Percentiles rank a stretch among this genome's conserved stretches.
Evolutionary conservation across 2,797 vertebrate genomes (phyloP).

Genomic region (Moxostoma hubbsi): DNA sequence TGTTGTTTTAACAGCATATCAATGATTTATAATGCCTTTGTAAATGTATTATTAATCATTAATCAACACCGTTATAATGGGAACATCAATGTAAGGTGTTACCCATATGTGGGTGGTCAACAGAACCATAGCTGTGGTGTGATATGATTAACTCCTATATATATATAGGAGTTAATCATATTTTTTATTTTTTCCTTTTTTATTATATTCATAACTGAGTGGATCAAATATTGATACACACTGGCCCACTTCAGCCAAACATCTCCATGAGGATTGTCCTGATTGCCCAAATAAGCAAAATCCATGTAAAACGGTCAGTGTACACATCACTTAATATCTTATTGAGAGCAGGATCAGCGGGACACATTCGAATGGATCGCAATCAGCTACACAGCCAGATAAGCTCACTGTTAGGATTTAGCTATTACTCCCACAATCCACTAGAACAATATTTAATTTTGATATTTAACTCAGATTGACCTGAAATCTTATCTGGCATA

Average conservation of each 20-base stretch:
- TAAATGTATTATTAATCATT: too few species aligned
- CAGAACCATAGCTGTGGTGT: too few species aligned
- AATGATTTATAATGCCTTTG: too few species aligned
- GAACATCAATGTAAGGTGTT: too few species aligned
- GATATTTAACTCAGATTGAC: slow-evolving; percentile 30
- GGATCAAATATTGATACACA: neutral
- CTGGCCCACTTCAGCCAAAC: neutral
- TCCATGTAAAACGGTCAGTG: slow-evolving; percentile 14
- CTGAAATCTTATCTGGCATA: slow-evolving; percentile 27
- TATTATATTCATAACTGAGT: neutral
- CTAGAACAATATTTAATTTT: slow-evolving; percentile 48
- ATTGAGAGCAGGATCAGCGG: slow-evolving; percentile 10
- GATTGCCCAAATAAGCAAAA: slow-evolving; percentile 34
- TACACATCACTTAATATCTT: slow-evolving; percentile 27
- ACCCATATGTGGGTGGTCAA: too few species aligned
- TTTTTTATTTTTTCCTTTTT: too few species aligned
- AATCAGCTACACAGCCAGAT: slow-evolving; percentile 43
- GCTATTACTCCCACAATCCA: slow-evolving; percentile 46
- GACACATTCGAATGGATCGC: slow-evolving; percentile 36
- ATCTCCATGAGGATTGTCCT: neutral
- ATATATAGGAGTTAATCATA: too few species aligned
- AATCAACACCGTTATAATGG: too few species aligned
- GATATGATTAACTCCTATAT: too few species aligned
- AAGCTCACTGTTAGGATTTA: slow-evolving; percentile 41
- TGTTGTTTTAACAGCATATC: too few species aligned